These are phyloP conservation scores for Hyposmocoma kahamanoa DNA, from an alignment of 1,140 invertebrate species.

Conservation along the genomic window DNA sequence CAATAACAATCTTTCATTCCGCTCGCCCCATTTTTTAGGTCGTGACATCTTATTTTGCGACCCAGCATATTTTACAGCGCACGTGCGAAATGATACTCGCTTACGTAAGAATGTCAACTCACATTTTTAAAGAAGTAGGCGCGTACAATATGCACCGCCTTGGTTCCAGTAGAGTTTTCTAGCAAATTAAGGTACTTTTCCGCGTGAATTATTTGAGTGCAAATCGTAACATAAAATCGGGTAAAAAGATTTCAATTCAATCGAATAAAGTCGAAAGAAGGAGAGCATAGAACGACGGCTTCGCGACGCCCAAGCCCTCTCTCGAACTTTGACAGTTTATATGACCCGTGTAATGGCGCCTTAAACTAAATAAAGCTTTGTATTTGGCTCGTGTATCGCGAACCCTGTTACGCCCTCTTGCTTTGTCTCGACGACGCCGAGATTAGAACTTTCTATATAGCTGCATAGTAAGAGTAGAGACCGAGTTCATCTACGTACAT, in stretches of 20 bases:
- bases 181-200: constrained; percentile 2
- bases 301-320: constrained; percentile 28
- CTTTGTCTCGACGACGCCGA: no score
- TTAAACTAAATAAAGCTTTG: constrained; percentile 70
- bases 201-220: constrained; percentile 13
- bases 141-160: constrained; percentile 6
- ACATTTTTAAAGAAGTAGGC: constrained; percentile 15
- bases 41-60: constrained; percentile 35
- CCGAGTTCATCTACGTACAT: no score
- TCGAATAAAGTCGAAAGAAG: constrained; percentile 24
- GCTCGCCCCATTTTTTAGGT: constrained; percentile 30
- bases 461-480: no score
- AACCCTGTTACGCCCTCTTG: constrained; percentile 30
- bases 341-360: constrained; percentile 69
- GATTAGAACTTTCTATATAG: no score
- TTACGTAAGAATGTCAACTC: constrained; percentile 16
- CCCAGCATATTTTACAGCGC: constrained; percentile 17
- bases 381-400: constrained; percentile 53
- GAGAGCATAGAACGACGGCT: constrained; percentile 30
- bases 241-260: constrained; percentile 30
- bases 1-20: constrained; percentile 31
- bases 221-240: constrained; percentile 29
- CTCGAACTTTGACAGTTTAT: constrained; percentile 69
- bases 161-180: neutral
- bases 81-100: constrained; percentile 15